Evolutionary conservation across 2,797 vertebrate genomes (phyloP), one percentile per base, ranked within the genome.

Genomic region (Cephalopachus bancanus): DNA sequence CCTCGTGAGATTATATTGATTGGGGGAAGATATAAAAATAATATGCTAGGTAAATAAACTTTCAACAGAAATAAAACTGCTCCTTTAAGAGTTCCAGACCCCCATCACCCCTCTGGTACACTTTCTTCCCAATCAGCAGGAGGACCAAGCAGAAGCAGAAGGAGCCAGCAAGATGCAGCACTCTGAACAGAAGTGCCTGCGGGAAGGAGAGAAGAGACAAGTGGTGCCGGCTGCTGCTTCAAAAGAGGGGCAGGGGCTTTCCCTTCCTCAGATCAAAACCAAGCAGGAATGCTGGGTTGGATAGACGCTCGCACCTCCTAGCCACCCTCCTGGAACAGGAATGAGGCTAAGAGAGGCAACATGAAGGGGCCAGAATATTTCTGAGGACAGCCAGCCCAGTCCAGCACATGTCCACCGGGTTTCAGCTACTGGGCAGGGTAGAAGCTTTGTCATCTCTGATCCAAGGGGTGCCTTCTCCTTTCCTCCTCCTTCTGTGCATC

Each of bases 131-230:
- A 79, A 67, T 95, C 97, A 96, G 96, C 94, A 49, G 95, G 96
- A 96, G 57, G 94, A 96, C 83, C 2, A 4, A 97, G 93, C 91
- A 95, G 93, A 92, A 97, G 93, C 95, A 97, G 93, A 97, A 97
- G 96, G 96, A 97, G 76, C 86, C 97, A 97, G 97, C 96, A 65
- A 95, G 97, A 97, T 91, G 95, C 96, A 96, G 71, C 96, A 89
- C 85, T 97, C 71, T 24, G 84, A 94, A 95, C 92, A 97, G 95
- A 95, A 97, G 79, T 83, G 97, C 96, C 97, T 96, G 96, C 49
- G 33, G 95, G 95, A 97, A 97, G 96, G 94, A 97, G 95, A 98
- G 83, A 97, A 95, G 91, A 97, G 96, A 97, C 93, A 78, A 97
- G 95, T 30, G 72, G 62, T 65, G 76, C 81, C 12, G 76, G 94